phyloP scores from a whole-genome alignment of 2,797 vertebrate species.

The Pyrrhura leucotis region DNA sequence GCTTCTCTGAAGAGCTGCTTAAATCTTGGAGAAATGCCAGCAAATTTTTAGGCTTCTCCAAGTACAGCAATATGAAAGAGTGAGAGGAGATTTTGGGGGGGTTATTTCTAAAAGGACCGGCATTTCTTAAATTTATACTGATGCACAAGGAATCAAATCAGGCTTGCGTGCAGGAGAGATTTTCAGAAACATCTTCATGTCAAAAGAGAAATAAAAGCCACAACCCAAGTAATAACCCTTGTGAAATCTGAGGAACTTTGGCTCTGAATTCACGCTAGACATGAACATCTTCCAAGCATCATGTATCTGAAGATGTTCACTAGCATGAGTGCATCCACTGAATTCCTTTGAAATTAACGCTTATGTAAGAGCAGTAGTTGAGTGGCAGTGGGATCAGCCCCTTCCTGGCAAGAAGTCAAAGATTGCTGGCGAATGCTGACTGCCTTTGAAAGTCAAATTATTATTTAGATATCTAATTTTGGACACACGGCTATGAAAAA shows the following conservation, averaged over 20 bases:
- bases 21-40: background rate
- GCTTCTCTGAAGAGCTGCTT: background rate
- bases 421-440: background rate
- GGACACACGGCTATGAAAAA: background rate
- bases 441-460: constrained; percentile 1
- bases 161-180: background rate
- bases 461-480: background rate
- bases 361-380: background rate
- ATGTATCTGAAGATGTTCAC: background rate
- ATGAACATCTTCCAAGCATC: background rate
- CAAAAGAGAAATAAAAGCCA: background rate
- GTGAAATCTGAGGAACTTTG: background rate
- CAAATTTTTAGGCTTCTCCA: background rate
- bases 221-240: background rate
- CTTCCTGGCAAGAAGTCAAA: constrained; percentile 30
- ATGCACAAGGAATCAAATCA: background rate
- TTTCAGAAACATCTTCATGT: background rate
- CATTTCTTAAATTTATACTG: background rate
- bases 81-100: background rate
- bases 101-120: background rate
- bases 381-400: background rate
- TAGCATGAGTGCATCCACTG: background rate
- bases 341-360: background rate
- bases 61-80: background rate
- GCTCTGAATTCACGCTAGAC: background rate